Conservation (phyloP, 2,888 invertebrate species). For the Erpobdella octoculata region DNA sequence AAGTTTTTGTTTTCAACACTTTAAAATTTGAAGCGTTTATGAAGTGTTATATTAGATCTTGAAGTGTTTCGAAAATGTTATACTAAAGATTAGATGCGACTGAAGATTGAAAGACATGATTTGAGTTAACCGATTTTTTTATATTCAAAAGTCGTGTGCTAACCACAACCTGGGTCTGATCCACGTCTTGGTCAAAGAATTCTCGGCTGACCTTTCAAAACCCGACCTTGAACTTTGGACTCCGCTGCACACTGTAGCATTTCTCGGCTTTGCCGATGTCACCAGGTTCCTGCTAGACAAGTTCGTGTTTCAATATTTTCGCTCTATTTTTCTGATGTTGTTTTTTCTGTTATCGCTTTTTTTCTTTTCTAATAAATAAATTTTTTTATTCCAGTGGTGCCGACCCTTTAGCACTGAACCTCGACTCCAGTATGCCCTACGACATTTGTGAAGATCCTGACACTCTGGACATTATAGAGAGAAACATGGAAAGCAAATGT, state of each 20-base stretch:
- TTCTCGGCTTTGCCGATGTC: slow-evolving; percentile 89
- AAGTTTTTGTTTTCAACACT: too few species aligned
- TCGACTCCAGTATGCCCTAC: slow-evolving; percentile 99
- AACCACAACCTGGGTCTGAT: slow-evolving; percentile 24
- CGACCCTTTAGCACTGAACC: slow-evolving; percentile 92
- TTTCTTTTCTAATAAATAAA: too few species aligned
- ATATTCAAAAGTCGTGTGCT: slow-evolving; percentile 19
- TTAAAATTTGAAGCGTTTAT: too few species aligned
- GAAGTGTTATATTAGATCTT: too few species aligned
- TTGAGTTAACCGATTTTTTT: not conserved
- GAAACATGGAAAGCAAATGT: slow-evolving; percentile 86
- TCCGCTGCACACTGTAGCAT: slow-evolving; percentile 93
- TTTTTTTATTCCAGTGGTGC: slow-evolving; percentile 65
- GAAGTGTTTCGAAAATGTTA: too few species aligned
- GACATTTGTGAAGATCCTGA: slow-evolving; percentile 97
- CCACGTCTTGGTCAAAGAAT: slow-evolving; percentile 16
- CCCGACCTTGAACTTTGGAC: slow-evolving; percentile 97
- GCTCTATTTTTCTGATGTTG: too few species aligned
- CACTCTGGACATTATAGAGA: slow-evolving; percentile 89
- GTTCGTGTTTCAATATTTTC: slow-evolving; percentile 54
- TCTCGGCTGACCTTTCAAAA: slow-evolving; percentile 69
- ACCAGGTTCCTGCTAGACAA: slow-evolving; percentile 80
- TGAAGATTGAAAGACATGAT: too few species aligned
- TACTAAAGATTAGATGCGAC: too few species aligned
- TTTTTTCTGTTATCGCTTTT: too few species aligned